These are phyloP conservation scores for Austrolebias charrua DNA, from an alignment of 2,797 vertebrate species.

Conservation along the genomic window DNA sequence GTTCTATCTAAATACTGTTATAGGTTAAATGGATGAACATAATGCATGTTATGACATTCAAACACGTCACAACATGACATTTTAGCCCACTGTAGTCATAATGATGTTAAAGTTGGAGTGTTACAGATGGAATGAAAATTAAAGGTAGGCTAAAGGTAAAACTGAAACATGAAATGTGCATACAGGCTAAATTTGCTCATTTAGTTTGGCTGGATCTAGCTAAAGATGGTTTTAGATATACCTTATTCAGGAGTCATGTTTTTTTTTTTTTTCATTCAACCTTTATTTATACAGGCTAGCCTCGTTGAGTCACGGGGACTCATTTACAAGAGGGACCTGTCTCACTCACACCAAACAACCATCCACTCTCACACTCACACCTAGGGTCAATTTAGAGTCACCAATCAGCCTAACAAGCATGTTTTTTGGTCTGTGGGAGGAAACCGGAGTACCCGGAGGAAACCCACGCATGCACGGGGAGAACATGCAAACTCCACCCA, in stretches of 20 bases:
- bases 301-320: too few species aligned
- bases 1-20: background rate
- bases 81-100: background rate
- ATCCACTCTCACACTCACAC: too few species aligned
- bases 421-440: too few species aligned
- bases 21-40: background rate
- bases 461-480: too few species aligned
- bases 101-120: background rate
- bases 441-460: too few species aligned
- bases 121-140: background rate
- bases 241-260: background rate
- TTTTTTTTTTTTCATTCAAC: too few species aligned
- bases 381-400: too few species aligned
- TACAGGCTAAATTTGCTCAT: background rate
- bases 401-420: too few species aligned
- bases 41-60: background rate
- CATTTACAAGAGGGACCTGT: too few species aligned
- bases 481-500: too few species aligned
- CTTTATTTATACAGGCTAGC: too few species aligned
- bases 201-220: background rate
- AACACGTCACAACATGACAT: constrained; percentile 6
- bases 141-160: background rate
- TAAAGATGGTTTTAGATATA: background rate
- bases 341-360: too few species aligned
- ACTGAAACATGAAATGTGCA: background rate